Percentiles rank a stretch among this genome's conserved stretches.
phyloP scores from a whole-genome alignment of 2,888 invertebrate genomes.

The Exocentrus adspersus region DNA sequence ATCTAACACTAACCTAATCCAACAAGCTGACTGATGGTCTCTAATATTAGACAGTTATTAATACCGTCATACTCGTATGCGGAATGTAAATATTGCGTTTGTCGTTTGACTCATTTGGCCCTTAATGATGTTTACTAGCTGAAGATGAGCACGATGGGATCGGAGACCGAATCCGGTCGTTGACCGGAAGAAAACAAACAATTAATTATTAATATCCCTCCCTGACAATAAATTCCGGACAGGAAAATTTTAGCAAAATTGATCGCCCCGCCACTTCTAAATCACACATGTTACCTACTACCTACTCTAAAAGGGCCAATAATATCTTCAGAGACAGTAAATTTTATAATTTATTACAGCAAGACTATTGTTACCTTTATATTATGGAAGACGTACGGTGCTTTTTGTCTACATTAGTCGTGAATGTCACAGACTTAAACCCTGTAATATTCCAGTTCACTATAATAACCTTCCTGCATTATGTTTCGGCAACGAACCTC shows the following conservation, averaged over 20 bases:
- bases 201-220: no score
- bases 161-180: no score
- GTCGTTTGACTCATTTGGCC: no score
- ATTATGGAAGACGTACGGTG: not conserved
- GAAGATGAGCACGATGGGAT: no score
- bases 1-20: not conserved
- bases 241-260: no score
- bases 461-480: not conserved
- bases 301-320: no score
- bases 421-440: not conserved
- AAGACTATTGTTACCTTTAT: not conserved
- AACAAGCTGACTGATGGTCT: not conserved
- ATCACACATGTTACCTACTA: no score
- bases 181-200: no score
- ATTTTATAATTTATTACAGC: conserved; percentile 3
- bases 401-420: not conserved
- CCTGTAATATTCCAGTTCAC: not conserved
- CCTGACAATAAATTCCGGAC: no score
- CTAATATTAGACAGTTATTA: not conserved
- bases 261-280: no score
- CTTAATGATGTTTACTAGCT: no score
- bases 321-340: no score
- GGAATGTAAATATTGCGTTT: not conserved
- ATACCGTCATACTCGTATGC: not conserved
- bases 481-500: not conserved